phyloP scores from a whole-genome alignment of 2,888 invertebrate genomes.

The Caenorhabditis imperialis region DNA sequence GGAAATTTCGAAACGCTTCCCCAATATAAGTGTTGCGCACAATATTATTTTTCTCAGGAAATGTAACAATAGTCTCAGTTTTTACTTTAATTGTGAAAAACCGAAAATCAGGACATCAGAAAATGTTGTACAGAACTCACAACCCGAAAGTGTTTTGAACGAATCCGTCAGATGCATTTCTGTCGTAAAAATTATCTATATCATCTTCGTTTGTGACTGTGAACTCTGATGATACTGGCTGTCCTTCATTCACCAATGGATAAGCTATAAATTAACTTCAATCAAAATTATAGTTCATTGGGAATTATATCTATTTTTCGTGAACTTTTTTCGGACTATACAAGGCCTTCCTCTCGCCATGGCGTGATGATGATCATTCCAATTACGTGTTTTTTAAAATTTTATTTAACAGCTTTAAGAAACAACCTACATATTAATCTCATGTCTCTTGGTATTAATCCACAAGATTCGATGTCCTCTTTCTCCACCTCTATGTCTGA shows the following conservation, averaged over 20 bases:
- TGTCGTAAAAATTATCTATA: slow-evolving; percentile 33
- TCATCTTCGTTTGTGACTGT: slow-evolving; percentile 44
- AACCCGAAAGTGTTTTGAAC: neutral
- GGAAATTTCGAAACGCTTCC: no score
- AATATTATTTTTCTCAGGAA: no score
- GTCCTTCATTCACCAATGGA: slow-evolving; percentile 55
- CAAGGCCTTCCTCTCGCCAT: no score
- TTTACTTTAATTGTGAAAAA: no score
- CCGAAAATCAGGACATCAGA: no score
- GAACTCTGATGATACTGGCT: slow-evolving; percentile 32
- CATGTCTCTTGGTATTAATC: slow-evolving; percentile 24
- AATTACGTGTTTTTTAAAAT: neutral
- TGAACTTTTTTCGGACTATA: no score
- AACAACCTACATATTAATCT: slow-evolving; percentile 15
- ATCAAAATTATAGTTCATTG: no score
- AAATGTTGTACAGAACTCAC: no score
- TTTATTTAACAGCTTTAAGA: neutral
- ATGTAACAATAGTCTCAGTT: no score
- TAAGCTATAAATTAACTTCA: slow-evolving; percentile 45
- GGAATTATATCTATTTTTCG: no score
- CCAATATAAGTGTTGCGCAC: no score
- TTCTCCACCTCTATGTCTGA: slow-evolving; percentile 27
- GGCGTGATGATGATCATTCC: no score
- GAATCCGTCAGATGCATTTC: slow-evolving; percentile 6
- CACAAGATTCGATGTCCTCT: slow-evolving; percentile 34